Conservation (phyloP, 2,797 vertebrate species). For the Margarornis squamiger region DNA sequence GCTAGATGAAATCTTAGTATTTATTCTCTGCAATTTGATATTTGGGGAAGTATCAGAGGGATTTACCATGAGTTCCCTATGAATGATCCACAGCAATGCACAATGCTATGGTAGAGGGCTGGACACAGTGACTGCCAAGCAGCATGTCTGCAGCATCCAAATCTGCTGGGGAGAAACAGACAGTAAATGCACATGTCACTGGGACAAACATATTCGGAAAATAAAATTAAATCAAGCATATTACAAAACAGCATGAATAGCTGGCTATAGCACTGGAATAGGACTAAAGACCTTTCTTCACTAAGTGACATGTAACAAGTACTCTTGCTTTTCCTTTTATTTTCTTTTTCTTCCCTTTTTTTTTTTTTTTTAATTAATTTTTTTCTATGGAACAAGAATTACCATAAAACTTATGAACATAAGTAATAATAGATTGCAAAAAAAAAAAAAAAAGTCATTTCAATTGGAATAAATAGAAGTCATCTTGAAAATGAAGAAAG, state of each 20-base stretch:
- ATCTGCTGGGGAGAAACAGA: background rate
- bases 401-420: background rate
- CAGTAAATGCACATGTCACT: background rate
- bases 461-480: background rate
- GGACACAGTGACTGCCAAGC: background rate
- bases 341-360: background rate
- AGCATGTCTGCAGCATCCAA: background rate
- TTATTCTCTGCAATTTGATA: background rate
- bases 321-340: background rate
- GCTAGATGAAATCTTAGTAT: background rate
- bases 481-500: background rate
- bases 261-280: background rate
- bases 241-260: background rate
- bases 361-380: background rate
- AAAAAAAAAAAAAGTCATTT: background rate
- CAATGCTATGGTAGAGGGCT: background rate
- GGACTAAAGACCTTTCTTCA: background rate
- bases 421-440: background rate
- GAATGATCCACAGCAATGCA: background rate
- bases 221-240: background rate
- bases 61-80: fast-evolving
- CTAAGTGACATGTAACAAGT: background rate
- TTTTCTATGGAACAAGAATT: background rate
- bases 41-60: background rate
- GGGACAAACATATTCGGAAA: background rate